Evolutionary conservation across 2,113 vertebrate genomes (phyloP), one percentile per base, ranked within the genome.

Genomic region (Callipepla squamata): DNA sequence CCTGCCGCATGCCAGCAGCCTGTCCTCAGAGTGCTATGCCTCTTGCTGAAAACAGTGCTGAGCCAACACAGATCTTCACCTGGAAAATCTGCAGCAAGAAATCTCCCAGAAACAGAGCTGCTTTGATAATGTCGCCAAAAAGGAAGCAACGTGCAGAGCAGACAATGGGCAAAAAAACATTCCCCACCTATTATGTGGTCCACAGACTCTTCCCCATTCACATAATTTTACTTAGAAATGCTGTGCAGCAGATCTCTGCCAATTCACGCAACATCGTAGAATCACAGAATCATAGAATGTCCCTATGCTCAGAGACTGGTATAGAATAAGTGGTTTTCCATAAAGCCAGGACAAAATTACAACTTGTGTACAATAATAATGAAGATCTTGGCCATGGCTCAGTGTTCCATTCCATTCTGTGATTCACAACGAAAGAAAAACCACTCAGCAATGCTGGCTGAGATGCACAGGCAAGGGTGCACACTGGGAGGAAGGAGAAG

Each of bases 211-310:
- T n/a, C n/a, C n/a, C n/a, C n/a, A n/a, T n/a, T n/a, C n/a, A n/a
- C n/a, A n/a, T n/a, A n/a, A n/a, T n/a, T 53, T 73, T 77, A 45
- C 65, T 90, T 73, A 86, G 80, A 88, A 90, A 69, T 53, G 23
- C 45, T 61, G 12, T 6, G 10, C 28, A 79, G 51, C 23, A 88
- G 36, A 77, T 73, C 92, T 73, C 73, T 94, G 73, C 55, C 72
- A 32, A 86, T 80, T 80, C 59, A 48, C 22, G 40, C 66, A 53
- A 45, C 16, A 66, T 47, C 68, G 47, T 77, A 95, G 26, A 28
- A 44, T 44, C 44, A 44, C 16, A 44, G 44, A 44, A 53, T 53
- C 26, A 53, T 9, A 53, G 51, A 90, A 88, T 1, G 4, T 9
- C 21, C 57, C 44, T 45, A 7, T 34, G 48, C 34, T 80, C 68